Base-by-base conservation (phyloP, 2,113 vertebrate species). In the Chunga burmeisteri region DNA sequence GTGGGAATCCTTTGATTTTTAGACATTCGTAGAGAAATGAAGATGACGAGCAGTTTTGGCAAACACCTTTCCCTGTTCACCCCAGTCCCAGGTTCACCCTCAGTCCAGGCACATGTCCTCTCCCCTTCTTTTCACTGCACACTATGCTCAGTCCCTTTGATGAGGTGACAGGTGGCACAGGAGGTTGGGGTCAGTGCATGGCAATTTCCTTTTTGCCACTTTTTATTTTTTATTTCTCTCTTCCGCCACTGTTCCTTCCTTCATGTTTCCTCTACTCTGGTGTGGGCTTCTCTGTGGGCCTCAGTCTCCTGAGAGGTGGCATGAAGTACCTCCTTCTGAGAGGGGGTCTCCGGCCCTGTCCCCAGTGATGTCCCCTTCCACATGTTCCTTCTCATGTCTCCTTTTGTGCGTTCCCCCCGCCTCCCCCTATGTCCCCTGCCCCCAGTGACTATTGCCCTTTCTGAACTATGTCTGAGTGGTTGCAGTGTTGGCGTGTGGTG, bases 101-200 rank as follows among this genome's bases (percentile, higher is more conserved):
- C 36, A 62, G 23, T 68, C 20, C 11, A 49, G 56, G 12, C 7
- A 22, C 12, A n/a, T 61, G 7, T 75, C 18, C 4, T 59, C 5
- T 84, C 55, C 10, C 14, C 8, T 71, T 74, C 72, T 53, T 62
- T 72, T 85, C 34, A 36, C 21, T 58, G 42, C 16, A 34, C 2
- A 3, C 73, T 21, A 22, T 10, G 11, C 42, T 75, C 2, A 0
- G n/a, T 25, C 2, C 0, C 55, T 75, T 83, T 46, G 22, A 3
- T 40, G 44, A 49, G 26, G 59, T 38, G 68, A 42, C 4, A 58
- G 17, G 17, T 7, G 1, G 16, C 44, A 27, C 26, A 49, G 49
- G 61, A 68, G 15, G 17, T 40, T 44, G 23, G 15, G 23, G 3
- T 82, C 49, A 79, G 70, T 22, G 17, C 34, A 15, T 26, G 25